Evolutionary conservation across 2,888 invertebrate species (phyloP).

Genomic region (Tethea ocularis): DNA sequence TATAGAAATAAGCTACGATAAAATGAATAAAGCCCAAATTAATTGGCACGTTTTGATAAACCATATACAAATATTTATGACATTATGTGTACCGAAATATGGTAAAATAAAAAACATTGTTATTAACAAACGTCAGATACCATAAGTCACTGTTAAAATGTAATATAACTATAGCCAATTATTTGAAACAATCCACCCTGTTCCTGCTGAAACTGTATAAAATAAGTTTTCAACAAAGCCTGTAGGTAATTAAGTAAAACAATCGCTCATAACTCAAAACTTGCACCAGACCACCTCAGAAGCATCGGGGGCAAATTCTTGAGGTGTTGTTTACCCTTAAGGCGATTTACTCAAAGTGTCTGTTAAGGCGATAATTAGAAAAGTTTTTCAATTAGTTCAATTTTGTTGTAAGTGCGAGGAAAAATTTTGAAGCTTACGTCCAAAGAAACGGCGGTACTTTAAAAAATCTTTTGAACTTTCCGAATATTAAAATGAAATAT

Average conservation of each 20-base stretch:
- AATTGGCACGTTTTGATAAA: too few species aligned
- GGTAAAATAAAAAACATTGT: too few species aligned
- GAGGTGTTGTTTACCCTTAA: slow-evolving; percentile 81
- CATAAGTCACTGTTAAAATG: too few species aligned
- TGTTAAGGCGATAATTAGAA: slow-evolving; percentile 83
- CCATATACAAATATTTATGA: too few species aligned
- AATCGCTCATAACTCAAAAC: slow-evolving; percentile 14
- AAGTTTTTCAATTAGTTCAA: slow-evolving; percentile 83
- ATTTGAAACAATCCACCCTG: too few species aligned
- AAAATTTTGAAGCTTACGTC: slow-evolving; percentile 77
- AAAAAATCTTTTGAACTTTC: slow-evolving; percentile 38
- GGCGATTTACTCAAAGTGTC: slow-evolving; percentile 82
- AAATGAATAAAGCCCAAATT: too few species aligned
- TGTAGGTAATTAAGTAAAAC: not conserved
- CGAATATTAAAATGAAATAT: slow-evolving; percentile 9
- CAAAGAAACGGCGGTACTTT: slow-evolving; percentile 44
- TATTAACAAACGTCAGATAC: too few species aligned
- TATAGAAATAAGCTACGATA: too few species aligned
- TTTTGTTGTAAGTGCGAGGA: slow-evolving; percentile 71
- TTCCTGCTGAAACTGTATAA: not conserved
- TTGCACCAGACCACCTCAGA: slow-evolving; percentile 29
- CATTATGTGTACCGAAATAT: too few species aligned
- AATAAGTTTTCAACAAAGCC: not conserved
- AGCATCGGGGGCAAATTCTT: slow-evolving; percentile 67
- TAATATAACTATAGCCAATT: too few species aligned